Evolutionary conservation across 2,797 vertebrate species (phyloP).

Genomic region (Scleropages formosus): DNA sequence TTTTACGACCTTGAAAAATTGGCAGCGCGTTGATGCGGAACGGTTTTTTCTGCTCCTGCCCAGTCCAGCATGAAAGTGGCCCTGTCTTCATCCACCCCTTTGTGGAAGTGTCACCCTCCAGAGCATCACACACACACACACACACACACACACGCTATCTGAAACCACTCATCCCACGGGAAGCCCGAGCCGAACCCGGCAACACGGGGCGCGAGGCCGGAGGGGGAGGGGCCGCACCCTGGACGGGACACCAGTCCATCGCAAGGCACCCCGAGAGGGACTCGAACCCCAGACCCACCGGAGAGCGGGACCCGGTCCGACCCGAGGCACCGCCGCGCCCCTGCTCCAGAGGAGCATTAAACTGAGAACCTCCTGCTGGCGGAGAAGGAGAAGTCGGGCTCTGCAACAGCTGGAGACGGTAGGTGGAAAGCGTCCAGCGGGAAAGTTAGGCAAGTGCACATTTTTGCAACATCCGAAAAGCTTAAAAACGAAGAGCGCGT

Average conservation of each 20-base stretch:
- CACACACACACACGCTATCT: too few species aligned
- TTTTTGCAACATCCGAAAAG: constrained; percentile 36
- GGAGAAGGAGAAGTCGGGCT: constrained; percentile 27
- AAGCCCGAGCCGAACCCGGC: too few species aligned
- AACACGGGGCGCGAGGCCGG: too few species aligned
- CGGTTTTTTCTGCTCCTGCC: constrained; percentile 17
- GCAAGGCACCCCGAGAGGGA: too few species aligned
- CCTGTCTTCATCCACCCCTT: background rate
- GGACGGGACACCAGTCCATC: too few species aligned
- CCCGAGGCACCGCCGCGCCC: too few species aligned
- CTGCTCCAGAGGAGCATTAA: background rate
- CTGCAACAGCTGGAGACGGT: constrained; percentile 5
- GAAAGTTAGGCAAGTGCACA: constrained; percentile 37
- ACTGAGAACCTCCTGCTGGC: background rate
- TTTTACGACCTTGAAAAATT: constrained; percentile 50
- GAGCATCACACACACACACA: too few species aligned
- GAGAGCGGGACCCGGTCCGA: too few species aligned
- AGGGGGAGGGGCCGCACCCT: too few species aligned
- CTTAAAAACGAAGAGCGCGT: constrained; percentile 46
- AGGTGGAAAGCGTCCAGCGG: constrained; percentile 32
- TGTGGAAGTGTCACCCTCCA: background rate
- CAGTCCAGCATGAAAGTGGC: background rate
- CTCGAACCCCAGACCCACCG: too few species aligned
- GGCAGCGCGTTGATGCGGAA: constrained; percentile 49
- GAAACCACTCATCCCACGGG: background rate